Evolutionary conservation across 2,113 vertebrate species (phyloP).

Genomic region (Hystrix brachyura): DNA sequence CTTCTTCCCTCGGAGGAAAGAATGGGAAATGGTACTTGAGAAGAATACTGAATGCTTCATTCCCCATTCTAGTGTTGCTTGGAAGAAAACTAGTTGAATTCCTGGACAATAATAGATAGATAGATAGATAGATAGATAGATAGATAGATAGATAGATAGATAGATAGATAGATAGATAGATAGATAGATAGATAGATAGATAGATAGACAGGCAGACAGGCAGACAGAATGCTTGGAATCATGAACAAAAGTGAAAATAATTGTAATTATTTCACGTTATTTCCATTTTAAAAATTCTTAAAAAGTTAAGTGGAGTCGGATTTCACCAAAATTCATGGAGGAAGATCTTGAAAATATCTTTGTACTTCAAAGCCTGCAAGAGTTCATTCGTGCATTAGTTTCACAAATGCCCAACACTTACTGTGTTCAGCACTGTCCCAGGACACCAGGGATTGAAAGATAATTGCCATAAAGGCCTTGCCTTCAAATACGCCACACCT

Average conservation of each 20-base stretch:
- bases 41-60: not conserved
- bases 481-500: not conserved
- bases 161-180: not conserved
- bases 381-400: not conserved
- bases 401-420: not conserved
- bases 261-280: slow-evolving; percentile 1
- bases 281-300: not conserved
- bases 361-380: not conserved
- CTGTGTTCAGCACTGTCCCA: not conserved
- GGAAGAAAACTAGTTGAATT: not conserved
- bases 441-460: not conserved
- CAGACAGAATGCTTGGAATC: not conserved
- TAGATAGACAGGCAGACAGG: not conserved
- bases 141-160: not conserved
- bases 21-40: not conserved
- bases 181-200: not conserved
- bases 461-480: not conserved
- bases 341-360: not conserved
- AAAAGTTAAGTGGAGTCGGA: not conserved
- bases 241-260: not conserved
- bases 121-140: not conserved
- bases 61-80: not conserved
- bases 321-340: not conserved
- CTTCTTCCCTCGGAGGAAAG: not conserved
- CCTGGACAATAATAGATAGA: not conserved